Evolutionary conservation across 92 coral and sea anemone genomes (phyloP).

Genomic region (Heliopora coerulea): DNA sequence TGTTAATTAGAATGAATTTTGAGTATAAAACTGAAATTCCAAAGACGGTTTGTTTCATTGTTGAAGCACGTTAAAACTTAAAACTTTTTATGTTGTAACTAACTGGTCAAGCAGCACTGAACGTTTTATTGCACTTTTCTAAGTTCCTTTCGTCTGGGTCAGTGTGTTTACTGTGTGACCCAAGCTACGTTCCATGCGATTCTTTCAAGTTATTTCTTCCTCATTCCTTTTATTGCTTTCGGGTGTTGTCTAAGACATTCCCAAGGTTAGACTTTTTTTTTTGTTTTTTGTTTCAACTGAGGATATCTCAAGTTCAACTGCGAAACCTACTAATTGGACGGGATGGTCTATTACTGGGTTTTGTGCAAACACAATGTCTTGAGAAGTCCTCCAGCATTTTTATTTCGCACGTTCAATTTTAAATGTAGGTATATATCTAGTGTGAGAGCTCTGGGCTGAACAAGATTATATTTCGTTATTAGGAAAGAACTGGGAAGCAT

Average conservation of each 20-base stretch:
- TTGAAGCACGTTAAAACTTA: no score
- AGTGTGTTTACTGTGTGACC: no score
- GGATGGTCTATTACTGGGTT: conserved; percentile 2
- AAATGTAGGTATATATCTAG: conserved; percentile 12
- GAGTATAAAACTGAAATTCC: no score
- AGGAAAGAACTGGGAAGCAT: conserved; percentile 85
- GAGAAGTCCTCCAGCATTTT: conserved; percentile 5
- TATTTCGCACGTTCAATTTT: not conserved
- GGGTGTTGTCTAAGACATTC: not conserved
- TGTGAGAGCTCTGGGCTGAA: conserved; percentile 24
- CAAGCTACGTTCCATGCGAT: no score
- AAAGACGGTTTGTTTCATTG: no score
- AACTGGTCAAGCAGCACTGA: no score
- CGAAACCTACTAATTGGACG: conserved; percentile 4
- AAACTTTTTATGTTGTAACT: no score
- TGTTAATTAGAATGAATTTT: no score
- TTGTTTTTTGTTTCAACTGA: not conserved
- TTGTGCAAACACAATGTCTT: not conserved
- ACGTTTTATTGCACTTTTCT: no score
- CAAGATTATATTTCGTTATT: conserved; percentile 45
- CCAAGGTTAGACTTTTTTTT: not conserved
- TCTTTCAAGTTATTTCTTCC: no score
- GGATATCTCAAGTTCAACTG: conserved; percentile 23
- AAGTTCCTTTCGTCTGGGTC: no score
- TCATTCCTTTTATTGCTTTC: not conserved